Evolutionary conservation across 1,140 invertebrate species (phyloP).

Genomic region (Saxidomus purpurata): DNA sequence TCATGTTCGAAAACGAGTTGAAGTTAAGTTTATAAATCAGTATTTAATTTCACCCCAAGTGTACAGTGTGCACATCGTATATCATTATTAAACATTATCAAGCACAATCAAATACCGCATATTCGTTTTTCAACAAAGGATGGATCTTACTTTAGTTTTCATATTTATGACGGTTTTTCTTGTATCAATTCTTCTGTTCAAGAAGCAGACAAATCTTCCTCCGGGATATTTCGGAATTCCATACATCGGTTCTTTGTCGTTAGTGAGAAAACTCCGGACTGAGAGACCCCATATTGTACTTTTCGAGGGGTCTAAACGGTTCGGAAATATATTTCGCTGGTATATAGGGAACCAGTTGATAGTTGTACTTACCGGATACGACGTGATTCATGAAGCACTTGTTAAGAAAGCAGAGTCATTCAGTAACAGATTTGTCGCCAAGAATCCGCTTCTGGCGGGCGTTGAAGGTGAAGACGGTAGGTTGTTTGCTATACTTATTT

Average conservation of each 20-base stretch:
- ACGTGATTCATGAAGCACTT: conserved; percentile 65
- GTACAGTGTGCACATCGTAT: too few species aligned
- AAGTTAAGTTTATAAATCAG: too few species aligned
- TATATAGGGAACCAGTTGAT: conserved; percentile 57
- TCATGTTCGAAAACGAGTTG: too few species aligned
- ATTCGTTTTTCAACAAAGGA: too few species aligned
- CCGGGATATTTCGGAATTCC: conserved; percentile 19
- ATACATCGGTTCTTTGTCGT: background rate
- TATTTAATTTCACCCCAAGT: too few species aligned
- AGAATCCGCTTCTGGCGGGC: too few species aligned
- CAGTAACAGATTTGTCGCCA: background rate
- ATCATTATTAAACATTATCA: too few species aligned
- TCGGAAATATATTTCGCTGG: conserved; percentile 40
- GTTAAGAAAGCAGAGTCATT: conserved; percentile 65
- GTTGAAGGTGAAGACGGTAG: too few species aligned
- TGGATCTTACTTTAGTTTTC: background rate
- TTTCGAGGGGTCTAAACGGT: background rate
- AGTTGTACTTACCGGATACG: conserved; percentile 69
- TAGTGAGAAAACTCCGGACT: background rate
- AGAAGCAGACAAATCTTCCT: background rate
- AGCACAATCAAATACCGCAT: too few species aligned
- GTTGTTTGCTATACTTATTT: too few species aligned
- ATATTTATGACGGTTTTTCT: background rate
- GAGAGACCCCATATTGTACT: background rate
- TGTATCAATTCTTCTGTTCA: background rate